Percentiles rank a stretch among this genome's conserved stretches.
Evolutionary conservation across 2,113 vertebrate genomes (phyloP).

Genomic region (Hyperopisus bebe): DNA sequence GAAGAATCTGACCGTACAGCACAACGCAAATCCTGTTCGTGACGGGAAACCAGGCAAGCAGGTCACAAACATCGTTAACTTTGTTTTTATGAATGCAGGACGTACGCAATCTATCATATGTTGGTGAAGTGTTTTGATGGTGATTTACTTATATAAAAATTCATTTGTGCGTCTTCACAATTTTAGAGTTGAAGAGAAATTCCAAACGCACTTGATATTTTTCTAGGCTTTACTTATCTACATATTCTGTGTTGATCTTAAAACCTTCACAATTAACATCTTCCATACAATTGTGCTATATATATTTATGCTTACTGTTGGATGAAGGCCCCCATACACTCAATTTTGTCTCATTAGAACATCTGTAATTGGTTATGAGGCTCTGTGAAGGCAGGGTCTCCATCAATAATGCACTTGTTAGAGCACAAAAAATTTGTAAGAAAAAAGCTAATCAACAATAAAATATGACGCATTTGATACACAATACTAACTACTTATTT

Average conservation of each 20-base stretch:
- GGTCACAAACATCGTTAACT: background rate
- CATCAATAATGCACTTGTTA: background rate
- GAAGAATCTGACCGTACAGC: background rate
- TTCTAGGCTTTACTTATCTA: background rate
- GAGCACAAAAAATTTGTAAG: background rate
- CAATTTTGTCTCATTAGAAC: background rate
- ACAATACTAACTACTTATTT: background rate
- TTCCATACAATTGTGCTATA: background rate
- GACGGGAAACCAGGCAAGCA: background rate
- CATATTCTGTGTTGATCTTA: background rate
- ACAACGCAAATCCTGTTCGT: background rate
- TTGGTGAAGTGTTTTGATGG: background rate
- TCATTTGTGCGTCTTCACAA: background rate
- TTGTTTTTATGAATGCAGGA: background rate
- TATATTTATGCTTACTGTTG: background rate
- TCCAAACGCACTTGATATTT: background rate
- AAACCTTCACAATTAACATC: background rate
- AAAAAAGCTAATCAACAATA: background rate
- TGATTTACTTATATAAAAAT: background rate
- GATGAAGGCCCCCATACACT: background rate
- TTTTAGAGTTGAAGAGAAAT: background rate
- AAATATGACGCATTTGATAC: background rate
- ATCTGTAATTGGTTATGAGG: background rate
- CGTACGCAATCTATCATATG: background rate
- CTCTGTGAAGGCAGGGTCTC: background rate